Evolutionary conservation across 2,888 invertebrate species (phyloP), one percentile per base, ranked within the genome.

Genomic region (Orthosia gothica): DNA sequence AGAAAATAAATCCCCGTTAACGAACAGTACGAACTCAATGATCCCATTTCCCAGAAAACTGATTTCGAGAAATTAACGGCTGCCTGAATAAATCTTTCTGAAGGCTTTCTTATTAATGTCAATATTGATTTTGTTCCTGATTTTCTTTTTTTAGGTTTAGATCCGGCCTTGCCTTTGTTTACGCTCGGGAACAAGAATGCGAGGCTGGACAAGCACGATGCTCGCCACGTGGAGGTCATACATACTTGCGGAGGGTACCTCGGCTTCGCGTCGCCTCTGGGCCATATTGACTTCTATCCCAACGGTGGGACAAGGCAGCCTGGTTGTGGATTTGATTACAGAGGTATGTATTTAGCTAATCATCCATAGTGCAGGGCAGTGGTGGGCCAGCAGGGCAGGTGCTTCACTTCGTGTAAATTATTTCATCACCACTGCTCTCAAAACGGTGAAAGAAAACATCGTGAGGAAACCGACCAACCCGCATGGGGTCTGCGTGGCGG

Each of bases 281-380:
- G 97, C 0, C 97, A 97, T 83, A 97, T 97, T n/a, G 97, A 97
- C 92, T 97, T 97, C 89, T 97, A 97, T 83, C 97, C 97, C 0
- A 97, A 97, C 82, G 97, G 97, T 0, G 97, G 97, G 1, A 94
- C 94, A 11, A 88, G 95, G 23, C 97, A 97, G 87, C 97, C 97
- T 0, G 97, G 97, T 5, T 97, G 97, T 85, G 93, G 94, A 5
- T 91, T 95, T 45, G 97, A 97, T 89, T 96, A 96, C 79, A 94
- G 97, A 92, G 97, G 97, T 97, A 64, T 77, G 85, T 73, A 3
- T 62, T 18, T 20, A 23, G 11, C 0, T 11, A 20, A 70, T 40
- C 0, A 40, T 40, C 40, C 9, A 40, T 40, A 40, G 40, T 9
- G 40, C 40, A 40, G 40, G 1, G 40, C 40, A 40, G 40, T 40